These are phyloP conservation scores for Morus bassanus DNA, from an alignment of 2,797 vertebrate genomes.

Conservation along the genomic window DNA sequence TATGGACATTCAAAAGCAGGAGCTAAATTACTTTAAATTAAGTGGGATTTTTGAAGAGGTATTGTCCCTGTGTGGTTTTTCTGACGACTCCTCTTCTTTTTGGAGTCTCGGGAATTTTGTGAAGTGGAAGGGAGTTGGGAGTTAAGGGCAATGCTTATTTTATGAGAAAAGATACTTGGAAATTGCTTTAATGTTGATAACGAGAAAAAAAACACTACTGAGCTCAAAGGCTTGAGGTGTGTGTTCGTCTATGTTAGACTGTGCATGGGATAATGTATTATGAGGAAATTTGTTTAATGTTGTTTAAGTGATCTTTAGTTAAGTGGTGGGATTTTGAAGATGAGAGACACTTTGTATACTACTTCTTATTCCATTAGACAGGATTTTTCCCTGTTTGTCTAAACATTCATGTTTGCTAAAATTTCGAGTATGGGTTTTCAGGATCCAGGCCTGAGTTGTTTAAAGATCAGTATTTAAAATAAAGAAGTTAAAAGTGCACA, in stretches of 20 bases:
- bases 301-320: not conserved
- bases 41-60: not conserved
- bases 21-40: not conserved
- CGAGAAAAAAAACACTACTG: not conserved
- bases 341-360: not conserved
- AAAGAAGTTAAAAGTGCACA: not conserved
- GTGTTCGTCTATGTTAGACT: not conserved
- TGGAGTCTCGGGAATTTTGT: not conserved
- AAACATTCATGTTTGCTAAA: not conserved
- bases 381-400: not conserved
- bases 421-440: not conserved
- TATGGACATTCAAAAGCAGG: not conserved
- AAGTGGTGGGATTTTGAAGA: not conserved
- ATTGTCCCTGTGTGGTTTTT: not conserved
- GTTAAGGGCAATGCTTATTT: not conserved
- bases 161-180: not conserved
- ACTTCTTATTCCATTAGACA: not conserved
- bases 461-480: not conserved
- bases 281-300: not conserved
- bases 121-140: not conserved
- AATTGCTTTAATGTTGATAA: not conserved
- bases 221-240: not conserved
- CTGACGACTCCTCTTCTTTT: not conserved
- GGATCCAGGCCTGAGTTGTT: not conserved
- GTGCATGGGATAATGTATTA: not conserved